Base-by-base conservation (phyloP, 2,888 invertebrate genomes). In the Podabrus alpinus region DNA sequence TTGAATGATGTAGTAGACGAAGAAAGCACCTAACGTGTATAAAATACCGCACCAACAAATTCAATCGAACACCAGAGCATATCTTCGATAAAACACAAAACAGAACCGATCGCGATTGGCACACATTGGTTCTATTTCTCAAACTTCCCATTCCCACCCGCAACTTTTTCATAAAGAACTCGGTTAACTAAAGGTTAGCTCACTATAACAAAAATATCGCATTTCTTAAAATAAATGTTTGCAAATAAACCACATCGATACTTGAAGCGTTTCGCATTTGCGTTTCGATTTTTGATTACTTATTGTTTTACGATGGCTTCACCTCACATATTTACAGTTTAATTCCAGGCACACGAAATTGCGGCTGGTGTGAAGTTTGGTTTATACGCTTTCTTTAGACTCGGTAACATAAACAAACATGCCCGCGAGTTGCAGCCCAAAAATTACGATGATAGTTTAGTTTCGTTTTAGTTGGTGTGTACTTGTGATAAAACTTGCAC, bases 401-500 rank as follows among this genome's bases (percentile, higher is more conserved):
- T 84, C 81, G 80, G 81, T 85, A 86, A 86, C 81, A 85, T 86
- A 86, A 86, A 86, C 86, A 86, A 86, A 85, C 84, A 86, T 85
- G 85, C 82, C 84, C 83, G 84, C 82, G 83, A 83, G 83, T 81
- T 81, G 77, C 78, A 74, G 79, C 79, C 79, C 80, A 82, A 84
- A 84, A 85, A 84, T 83, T 81, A 81, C 45, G 45, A 45, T 79
- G 75, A 80, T 79, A 80, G 81, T 83, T 85, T 83, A 84, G 84
- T 45, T 45, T 45, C 45, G 45, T 45, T 45, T 13, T 45, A 45
- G 45, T 85, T 83, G 83, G 81, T 83, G 83, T 83, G 80, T 80
- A 81, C 79, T 70, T 69, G 59, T 68, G 70, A 59, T 21, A 11
- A 16, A 25, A 16, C 21, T 69, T 16, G 21, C 59, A 15, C 17